Evolutionary conservation across 2,113 vertebrate species (phyloP).

Genomic region (Nycticryphes semicollaris): DNA sequence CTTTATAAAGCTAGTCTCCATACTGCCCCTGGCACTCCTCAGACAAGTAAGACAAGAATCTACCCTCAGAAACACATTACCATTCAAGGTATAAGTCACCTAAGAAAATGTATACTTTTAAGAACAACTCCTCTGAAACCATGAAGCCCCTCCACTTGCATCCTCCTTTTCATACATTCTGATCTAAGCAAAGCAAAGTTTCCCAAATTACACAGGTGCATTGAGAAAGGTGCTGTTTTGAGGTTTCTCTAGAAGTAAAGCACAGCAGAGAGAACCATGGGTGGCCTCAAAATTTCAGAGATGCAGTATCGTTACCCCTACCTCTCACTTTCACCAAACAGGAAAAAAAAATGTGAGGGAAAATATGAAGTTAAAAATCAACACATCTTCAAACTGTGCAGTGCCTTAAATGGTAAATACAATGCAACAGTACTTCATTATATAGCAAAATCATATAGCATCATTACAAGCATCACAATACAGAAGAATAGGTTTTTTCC

Average conservation of each 20-base stretch:
- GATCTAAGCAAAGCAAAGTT: background rate
- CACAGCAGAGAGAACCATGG: background rate
- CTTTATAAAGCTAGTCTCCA: background rate
- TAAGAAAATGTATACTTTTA: background rate
- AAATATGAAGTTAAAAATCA: background rate
- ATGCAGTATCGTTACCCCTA: accelerated
- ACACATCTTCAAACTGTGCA: background rate
- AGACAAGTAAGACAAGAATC: background rate
- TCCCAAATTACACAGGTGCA: background rate
- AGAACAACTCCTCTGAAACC: background rate
- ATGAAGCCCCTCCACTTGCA: background rate
- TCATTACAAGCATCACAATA: background rate
- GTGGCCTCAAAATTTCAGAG: background rate
- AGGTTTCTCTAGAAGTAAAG: background rate
- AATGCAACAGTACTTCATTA: background rate
- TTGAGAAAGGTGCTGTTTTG: background rate
- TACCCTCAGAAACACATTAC: background rate
- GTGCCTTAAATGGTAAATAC: background rate
- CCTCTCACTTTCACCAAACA: background rate
- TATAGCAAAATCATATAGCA: too few species aligned
- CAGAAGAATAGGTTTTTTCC: accelerated
- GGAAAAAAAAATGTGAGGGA: background rate
- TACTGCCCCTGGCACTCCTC: background rate
- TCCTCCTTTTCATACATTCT: background rate
- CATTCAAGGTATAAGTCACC: background rate